Percentiles rank a stretch among this genome's conserved stretches.
phyloP scores from a whole-genome alignment of 2,797 vertebrate species.

The Anabacerthia variegaticeps region DNA sequence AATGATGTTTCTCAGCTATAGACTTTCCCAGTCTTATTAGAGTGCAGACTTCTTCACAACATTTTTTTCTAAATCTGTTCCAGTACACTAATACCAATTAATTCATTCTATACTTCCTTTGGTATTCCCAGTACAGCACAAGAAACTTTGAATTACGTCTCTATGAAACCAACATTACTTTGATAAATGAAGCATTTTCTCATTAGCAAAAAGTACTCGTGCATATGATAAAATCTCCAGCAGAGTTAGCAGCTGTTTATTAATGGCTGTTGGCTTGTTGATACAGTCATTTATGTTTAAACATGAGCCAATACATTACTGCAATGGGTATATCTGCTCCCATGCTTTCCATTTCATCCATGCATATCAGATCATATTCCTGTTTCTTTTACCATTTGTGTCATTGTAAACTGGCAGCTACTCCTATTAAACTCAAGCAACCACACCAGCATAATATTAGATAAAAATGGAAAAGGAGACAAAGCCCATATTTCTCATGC shows the following conservation, averaged over 20 bases:
- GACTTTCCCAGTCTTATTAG: not conserved
- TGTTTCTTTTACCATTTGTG: not conserved
- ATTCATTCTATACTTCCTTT: not conserved
- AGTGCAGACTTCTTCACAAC: not conserved
- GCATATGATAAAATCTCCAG: conserved; percentile 59
- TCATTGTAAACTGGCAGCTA: not conserved
- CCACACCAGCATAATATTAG: not conserved
- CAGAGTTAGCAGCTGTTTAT: conserved; percentile 64
- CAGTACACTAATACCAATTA: conserved; percentile 17
- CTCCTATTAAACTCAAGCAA: not conserved
- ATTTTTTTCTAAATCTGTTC: not conserved
- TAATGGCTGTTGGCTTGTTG: conserved; percentile 68
- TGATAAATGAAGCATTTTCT: conserved; percentile 67
- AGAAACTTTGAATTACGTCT: conserved; percentile 47
- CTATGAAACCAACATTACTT: conserved; percentile 54
- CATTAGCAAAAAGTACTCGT: conserved; percentile 67
- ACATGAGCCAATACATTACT: conserved; percentile 60
- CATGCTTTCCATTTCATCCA: conserved; percentile 54
- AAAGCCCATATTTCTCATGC: not conserved
- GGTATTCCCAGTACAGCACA: conserved; percentile 8
- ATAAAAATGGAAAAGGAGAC: not conserved
- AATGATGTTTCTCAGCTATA: not conserved
- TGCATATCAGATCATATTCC: conserved; percentile 7
- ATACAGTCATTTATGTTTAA: conserved; percentile 64
- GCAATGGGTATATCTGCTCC: conserved; percentile 24